A percentile compares a stretch with the other conserved stretches of the same genome.
Conservation (phyloP, 1,140 invertebrate species). For the Dufourea novaeangliae region DNA sequence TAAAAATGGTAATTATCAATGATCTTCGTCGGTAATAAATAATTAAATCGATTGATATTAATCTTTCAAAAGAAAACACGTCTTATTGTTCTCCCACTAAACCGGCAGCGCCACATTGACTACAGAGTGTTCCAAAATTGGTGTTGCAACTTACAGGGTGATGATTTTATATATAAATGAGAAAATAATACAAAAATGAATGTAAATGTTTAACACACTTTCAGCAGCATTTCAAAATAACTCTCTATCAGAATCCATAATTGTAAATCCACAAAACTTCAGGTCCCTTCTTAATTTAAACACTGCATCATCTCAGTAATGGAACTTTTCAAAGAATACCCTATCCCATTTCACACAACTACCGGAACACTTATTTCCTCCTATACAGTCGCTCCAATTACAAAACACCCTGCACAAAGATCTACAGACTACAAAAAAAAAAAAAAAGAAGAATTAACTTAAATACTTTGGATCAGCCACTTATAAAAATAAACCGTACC, state of each 20-base stretch:
- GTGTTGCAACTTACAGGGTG: background rate
- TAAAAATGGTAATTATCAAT: conserved; percentile 19
- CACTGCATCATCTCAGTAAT: too few relatives aligned
- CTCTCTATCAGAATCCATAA: too few relatives aligned
- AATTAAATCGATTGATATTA: background rate
- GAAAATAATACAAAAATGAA: background rate
- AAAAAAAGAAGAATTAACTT: too few relatives aligned
- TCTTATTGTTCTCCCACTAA: background rate
- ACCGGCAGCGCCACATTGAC: background rate
- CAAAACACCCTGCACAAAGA: background rate
- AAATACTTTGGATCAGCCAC: background rate
- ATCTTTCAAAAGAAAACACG: conserved; percentile 3
- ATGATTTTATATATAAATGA: background rate
- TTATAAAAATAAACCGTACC: conserved; percentile 69
- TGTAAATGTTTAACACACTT: background rate
- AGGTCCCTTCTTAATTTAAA: too few relatives aligned
- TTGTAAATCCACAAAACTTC: too few relatives aligned
- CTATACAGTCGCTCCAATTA: background rate
- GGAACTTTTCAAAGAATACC: too few relatives aligned
- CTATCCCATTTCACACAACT: too few relatives aligned
- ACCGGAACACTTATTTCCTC: background rate
- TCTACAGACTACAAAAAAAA: background rate
- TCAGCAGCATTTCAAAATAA: too few relatives aligned
- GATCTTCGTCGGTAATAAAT: background rate
- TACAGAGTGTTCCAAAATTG: background rate